Conservation (phyloP, 2,888 invertebrate species). For the Flexamia atlantica region DNA sequence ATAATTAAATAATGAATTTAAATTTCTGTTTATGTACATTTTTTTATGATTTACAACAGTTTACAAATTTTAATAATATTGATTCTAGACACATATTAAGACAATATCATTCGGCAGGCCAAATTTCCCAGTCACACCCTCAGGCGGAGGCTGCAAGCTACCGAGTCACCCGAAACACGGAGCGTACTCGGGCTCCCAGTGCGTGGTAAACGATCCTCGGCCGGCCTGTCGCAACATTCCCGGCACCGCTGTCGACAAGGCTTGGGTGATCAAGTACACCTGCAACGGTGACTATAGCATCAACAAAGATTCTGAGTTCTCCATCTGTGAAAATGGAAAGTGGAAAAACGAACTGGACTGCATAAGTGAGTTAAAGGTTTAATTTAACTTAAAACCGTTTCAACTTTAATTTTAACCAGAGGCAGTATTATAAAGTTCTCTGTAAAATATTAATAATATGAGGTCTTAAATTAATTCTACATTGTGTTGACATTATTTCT, state of each 20-base stretch:
- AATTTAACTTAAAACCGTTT: too few species aligned
- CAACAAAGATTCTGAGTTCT: constrained; percentile 69
- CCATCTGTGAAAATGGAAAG: constrained; percentile 69
- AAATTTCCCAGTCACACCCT: background rate
- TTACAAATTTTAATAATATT: too few species aligned
- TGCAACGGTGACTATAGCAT: constrained; percentile 71
- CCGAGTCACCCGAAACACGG: constrained; percentile 64
- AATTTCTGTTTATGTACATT: too few species aligned
- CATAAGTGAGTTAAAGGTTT: constrained; percentile 62
- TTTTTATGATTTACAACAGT: too few species aligned
- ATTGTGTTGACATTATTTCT: too few species aligned
- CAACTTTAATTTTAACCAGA: too few species aligned
- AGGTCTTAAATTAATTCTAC: too few species aligned
- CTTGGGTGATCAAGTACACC: constrained; percentile 70
- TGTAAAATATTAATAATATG: too few species aligned
- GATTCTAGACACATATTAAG: too few species aligned
- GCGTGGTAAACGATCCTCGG: constrained; percentile 33
- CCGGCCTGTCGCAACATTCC: constrained; percentile 68
- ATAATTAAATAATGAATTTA: too few species aligned
- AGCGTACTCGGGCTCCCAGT: constrained; percentile 56
- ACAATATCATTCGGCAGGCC: background rate
- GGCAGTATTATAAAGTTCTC: too few species aligned
- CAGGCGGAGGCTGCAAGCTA: constrained; percentile 57
- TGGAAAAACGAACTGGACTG: constrained; percentile 69
- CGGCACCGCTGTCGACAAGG: constrained; percentile 69